Base-by-base conservation (phyloP, 2,113 vertebrate species). In the Rynchops niger region DNA sequence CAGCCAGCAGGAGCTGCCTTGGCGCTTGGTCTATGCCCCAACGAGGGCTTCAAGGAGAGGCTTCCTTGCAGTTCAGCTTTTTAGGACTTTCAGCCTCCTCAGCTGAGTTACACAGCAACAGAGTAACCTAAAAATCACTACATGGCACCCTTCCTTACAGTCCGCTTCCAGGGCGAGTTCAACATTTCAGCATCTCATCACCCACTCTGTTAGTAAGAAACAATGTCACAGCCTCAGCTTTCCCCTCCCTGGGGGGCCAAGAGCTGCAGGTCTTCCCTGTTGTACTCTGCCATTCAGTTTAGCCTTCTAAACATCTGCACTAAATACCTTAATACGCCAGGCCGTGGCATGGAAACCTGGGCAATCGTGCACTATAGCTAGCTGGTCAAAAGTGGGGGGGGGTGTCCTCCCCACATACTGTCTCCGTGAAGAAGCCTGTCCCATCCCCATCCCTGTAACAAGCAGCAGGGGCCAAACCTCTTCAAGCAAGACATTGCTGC, bases 31-130 rank as follows among this genome's bases (percentile, higher is more conserved):
- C 21, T 40, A 2, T 0, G 0, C 23, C n/a, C 34, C 34, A 29
- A 0, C 1, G 0, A 52, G 27, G 50, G 17, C 42, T 61, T 25
- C 0, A 2, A 63, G 52, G 71, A 82, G 36, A 62, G 13, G 8
- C 23, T 71, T 61, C 27, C 0, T 14, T 61, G 30, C 42, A 61
- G 30, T 21, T 71, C 38, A 90, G 9, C 19, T 36, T 73, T 17
- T 26, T 11, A 38, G 23, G 7, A 23, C 23, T 40, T 76, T 15
- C 27, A 62, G 7, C 42, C 9, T 58, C 50, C 20, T 69, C 61
- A 65, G 15, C 58, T 1, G 27, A 59, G 38, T 42, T 63, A 23
- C 0, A 36, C 12, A 22, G 18, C 8, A 15, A 3, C 0, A 47
- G 5, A 38, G 13, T 13, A 12, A 55, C 10, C 38, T 53, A 40